Conservation (phyloP, 2,113 vertebrate species). For the Oophaga pumilio region DNA sequence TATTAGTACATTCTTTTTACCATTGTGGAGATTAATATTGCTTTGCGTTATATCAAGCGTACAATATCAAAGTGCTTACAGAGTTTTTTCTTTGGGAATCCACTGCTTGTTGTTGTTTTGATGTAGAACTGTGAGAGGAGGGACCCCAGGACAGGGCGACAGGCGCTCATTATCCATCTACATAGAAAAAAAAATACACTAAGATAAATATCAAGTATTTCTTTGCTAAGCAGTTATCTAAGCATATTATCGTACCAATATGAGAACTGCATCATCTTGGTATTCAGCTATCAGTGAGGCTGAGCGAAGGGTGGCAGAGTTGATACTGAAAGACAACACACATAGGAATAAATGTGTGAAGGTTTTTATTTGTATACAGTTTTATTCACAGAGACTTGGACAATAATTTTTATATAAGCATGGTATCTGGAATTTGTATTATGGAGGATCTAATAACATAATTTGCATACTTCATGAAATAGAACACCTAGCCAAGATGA, state of each 20-base stretch:
- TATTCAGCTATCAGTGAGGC: slow-evolving; percentile 84
- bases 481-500: no score
- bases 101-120: slow-evolving; percentile 76
- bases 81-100: slow-evolving; percentile 88
- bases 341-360: background rate
- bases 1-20: background rate
- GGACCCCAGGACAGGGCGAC: slow-evolving; percentile 76
- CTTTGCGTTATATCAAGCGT: background rate
- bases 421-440: no score
- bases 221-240: background rate
- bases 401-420: no score
- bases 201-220: background rate
- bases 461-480: no score
- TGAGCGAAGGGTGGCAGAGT: slow-evolving; percentile 79
- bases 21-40: background rate
- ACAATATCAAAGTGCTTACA: slow-evolving; percentile 71
- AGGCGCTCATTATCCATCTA: slow-evolving; percentile 86
- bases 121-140: slow-evolving; percentile 86
- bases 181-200: background rate
- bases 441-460: no score
- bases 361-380: background rate
- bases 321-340: slow-evolving; percentile 64
- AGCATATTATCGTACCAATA: slow-evolving; percentile 76
- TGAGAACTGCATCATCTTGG: slow-evolving; percentile 78
- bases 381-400: background rate